These are phyloP conservation scores for Gonioctena quinquepunctata DNA, from an alignment of 1,140 invertebrate species.

Conservation along the genomic window DNA sequence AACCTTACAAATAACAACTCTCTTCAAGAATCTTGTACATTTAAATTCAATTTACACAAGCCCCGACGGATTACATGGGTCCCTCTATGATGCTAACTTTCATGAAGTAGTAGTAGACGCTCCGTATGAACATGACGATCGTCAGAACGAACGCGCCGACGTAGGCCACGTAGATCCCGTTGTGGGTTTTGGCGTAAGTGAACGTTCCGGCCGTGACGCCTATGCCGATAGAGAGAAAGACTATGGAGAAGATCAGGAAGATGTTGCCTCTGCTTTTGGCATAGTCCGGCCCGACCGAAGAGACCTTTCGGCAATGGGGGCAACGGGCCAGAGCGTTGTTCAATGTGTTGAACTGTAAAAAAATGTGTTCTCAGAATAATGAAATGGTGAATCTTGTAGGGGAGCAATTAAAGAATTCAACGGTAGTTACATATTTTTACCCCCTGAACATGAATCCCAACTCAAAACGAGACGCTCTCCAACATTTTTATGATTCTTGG, in stretches of 20 bases:
- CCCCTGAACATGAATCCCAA: no score
- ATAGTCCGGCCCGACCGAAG: constrained; percentile 86
- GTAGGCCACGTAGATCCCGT: constrained; percentile 83
- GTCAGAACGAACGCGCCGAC: constrained; percentile 78
- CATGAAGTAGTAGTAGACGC: constrained; percentile 87
- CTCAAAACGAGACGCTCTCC: no score
- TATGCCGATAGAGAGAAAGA: constrained; percentile 75
- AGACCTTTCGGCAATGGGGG: constrained; percentile 93
- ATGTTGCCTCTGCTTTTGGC: constrained; percentile 76
- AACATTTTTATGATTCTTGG: no score
- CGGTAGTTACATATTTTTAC: no score
- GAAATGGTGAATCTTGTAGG: no score
- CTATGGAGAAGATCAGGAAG: constrained; percentile 77
- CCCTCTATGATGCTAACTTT: constrained; percentile 87
- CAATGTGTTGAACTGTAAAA: constrained; percentile 86
- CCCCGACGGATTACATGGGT: constrained; percentile 64
- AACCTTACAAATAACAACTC: no score
- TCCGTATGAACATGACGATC: constrained; percentile 73
- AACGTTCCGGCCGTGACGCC: constrained; percentile 73
- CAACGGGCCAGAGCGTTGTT: constrained; percentile 94
- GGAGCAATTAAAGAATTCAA: no score
- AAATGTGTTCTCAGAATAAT: no score
- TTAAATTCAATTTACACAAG: no score
- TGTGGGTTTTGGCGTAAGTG: constrained; percentile 63
- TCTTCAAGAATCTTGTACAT: no score